These are phyloP conservation scores for Leptinotarsa texana DNA, from an alignment of 1,140 invertebrate species.

Conservation along the genomic window DNA sequence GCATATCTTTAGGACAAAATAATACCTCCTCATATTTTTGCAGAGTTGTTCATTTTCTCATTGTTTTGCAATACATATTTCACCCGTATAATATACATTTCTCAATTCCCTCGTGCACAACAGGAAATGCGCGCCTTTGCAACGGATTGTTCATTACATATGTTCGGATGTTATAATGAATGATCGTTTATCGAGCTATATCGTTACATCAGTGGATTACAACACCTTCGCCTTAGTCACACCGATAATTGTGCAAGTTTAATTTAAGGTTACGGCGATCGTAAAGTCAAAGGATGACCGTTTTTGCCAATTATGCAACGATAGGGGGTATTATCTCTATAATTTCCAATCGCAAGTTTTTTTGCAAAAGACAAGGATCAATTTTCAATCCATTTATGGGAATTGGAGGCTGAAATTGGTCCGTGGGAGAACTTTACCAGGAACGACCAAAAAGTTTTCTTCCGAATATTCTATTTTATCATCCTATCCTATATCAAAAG, in stretches of 20 bases:
- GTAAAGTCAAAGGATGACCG: slow-evolving; percentile 2
- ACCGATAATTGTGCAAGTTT: slow-evolving; percentile 3
- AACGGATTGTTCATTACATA: background rate
- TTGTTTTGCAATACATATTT: too few species aligned
- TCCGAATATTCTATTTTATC: too few species aligned
- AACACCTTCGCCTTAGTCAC: slow-evolving; percentile 5
- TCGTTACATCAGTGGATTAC: slow-evolving; percentile 5
- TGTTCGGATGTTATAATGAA: slow-evolving; percentile 5
- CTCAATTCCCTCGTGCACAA: background rate
- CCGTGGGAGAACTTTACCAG: too few species aligned
- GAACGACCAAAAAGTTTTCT: too few species aligned
- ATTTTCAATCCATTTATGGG: background rate
- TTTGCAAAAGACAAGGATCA: background rate
- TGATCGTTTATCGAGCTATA: slow-evolving; percentile 6
- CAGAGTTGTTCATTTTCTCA: too few species aligned
- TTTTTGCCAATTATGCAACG: background rate
- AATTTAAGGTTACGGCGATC: background rate
- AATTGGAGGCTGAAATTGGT: too few species aligned
- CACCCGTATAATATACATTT: too few species aligned
- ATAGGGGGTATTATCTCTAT: background rate
- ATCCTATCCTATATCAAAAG: too few species aligned
- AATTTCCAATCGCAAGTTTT: background rate
- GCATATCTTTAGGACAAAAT: too few species aligned
- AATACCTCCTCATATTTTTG: too few species aligned
- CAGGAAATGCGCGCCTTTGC: background rate